Evolutionary conservation across 1,140 invertebrate genomes (phyloP).

Genomic region (Hestina assimilis): DNA sequence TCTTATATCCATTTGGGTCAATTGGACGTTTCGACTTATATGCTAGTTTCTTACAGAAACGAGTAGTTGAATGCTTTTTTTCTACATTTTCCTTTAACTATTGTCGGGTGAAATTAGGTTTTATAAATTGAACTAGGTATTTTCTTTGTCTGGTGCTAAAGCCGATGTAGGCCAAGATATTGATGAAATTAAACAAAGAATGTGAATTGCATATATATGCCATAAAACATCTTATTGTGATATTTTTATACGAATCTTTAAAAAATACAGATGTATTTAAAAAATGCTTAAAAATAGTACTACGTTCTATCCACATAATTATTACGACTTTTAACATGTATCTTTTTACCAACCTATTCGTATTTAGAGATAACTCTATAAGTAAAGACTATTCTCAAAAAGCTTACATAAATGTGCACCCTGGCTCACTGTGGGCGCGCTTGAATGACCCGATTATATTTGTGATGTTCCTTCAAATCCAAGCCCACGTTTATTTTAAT

Average conservation of each 20-base stretch:
- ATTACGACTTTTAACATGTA: not conserved
- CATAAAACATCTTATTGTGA: too few species aligned
- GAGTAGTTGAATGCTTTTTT: constrained; percentile 59
- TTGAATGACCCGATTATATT: constrained; percentile 27
- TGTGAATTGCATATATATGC: too few species aligned
- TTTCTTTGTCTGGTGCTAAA: not conserved
- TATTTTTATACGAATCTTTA: too few species aligned
- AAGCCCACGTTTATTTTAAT: constrained; percentile 35
- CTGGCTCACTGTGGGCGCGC: constrained; percentile 16
- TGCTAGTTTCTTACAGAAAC: constrained; percentile 58
- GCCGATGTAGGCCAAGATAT: too few species aligned
- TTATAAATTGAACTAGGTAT: not conserved
- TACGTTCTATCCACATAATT: not conserved
- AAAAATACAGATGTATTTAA: too few species aligned
- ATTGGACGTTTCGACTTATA: constrained; percentile 62
- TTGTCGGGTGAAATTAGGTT: constrained; percentile 9
- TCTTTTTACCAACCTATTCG: not conserved
- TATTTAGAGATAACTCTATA: constrained; percentile 14
- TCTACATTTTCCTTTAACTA: constrained; percentile 9
- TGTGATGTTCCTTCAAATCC: constrained; percentile 24
- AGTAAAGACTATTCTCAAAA: constrained; percentile 26
- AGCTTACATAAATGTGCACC: constrained; percentile 23
- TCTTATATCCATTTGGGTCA: constrained; percentile 73
- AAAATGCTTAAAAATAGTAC: too few species aligned
- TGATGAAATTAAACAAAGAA: too few species aligned